Base-by-base conservation (phyloP, 2,797 vertebrate species). In the Enteromius trimaculatus region DNA sequence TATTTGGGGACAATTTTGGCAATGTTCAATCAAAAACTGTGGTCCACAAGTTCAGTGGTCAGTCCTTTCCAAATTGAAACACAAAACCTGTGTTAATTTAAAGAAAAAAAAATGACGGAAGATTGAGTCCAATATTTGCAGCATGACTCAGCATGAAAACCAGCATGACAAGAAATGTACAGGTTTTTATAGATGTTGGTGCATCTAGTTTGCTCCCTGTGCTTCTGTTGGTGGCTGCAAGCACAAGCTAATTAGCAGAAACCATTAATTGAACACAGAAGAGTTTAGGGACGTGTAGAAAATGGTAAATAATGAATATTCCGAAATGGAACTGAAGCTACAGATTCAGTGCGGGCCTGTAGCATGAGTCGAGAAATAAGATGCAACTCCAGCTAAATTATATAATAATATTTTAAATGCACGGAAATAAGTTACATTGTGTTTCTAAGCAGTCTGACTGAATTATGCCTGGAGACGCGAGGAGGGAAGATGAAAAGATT, bases 371-470 rank as follows among this genome's bases (percentile, higher is more conserved):
- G 29, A n/a, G 39, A 72, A 71, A 72, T 49, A 34, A 17, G 21
- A 26, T 7, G 13, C 21, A 26, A 37, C 3, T 23, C 60, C 26
- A 72, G 55, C 19, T 72, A 75, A 49, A 39, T 26, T 37, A 47
- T 82, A 82, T 53, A 77, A 21, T 47, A 77, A 31, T 42, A 21
- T 58, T 77, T 60, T 37, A 47, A 19, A 8, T 69, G 37, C 49
- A 76, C 44, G 23, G 37, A 81, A 80, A 66, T 72, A 75, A 77
- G 77, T 80, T 66, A 80, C 70, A 85, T 26, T 23, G 29, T 42
- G 77, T 68, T 82, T 65, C 53, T n/a, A n/a, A 70, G 80, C 77
- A 71, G 23, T 37, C 68, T 77, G 80, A 72, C 70, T 81, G 79
- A 55, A 53, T 80, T 77, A 42, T 11, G 21, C 75, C 26, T 42